These are phyloP conservation scores for Stenodema calcarata DNA, from an alignment of 2,888 invertebrate genomes.

Conservation along the genomic window DNA sequence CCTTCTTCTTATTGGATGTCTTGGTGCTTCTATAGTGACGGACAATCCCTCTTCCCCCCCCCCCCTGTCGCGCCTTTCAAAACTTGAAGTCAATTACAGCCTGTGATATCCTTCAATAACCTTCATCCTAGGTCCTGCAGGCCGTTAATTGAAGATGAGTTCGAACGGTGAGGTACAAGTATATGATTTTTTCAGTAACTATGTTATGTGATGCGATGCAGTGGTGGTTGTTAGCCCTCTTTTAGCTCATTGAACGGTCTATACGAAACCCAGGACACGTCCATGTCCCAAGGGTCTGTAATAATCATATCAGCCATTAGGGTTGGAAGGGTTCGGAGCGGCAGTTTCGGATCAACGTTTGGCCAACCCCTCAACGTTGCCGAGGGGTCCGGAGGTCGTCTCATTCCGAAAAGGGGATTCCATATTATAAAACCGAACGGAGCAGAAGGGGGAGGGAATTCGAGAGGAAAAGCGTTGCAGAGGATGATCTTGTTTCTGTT, in stretches of 20 bases:
- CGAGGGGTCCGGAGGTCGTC: background rate
- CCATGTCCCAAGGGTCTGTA: constrained; percentile 5
- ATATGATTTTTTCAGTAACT: too few relatives aligned
- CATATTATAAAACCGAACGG: constrained; percentile 5
- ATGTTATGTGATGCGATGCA: background rate
- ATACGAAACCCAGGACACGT: constrained; percentile 1
- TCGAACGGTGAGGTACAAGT: too few relatives aligned
- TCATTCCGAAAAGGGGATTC: background rate
- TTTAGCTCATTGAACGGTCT: background rate
- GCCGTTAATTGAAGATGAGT: too few relatives aligned
- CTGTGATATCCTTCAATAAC: too few relatives aligned
- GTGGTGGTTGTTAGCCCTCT: background rate
- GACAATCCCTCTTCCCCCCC: too few relatives aligned
- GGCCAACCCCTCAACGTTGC: background rate
- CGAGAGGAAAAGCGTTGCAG: background rate
- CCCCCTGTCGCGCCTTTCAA: too few relatives aligned
- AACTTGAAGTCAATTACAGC: too few relatives aligned
- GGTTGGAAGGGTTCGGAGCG: background rate
- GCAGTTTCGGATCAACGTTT: constrained; percentile 1
- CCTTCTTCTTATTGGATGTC: too few relatives aligned
- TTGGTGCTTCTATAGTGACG: too few relatives aligned
- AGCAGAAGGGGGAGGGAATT: background rate
- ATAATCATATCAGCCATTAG: constrained; percentile 46
- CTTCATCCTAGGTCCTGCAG: too few relatives aligned
- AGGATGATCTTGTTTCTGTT: constrained; percentile 42